A percentile compares a stretch with the other conserved stretches of the same genome.
phyloP scores from a whole-genome alignment of 1,140 invertebrate species.

The Paralvinella palmiformis region DNA sequence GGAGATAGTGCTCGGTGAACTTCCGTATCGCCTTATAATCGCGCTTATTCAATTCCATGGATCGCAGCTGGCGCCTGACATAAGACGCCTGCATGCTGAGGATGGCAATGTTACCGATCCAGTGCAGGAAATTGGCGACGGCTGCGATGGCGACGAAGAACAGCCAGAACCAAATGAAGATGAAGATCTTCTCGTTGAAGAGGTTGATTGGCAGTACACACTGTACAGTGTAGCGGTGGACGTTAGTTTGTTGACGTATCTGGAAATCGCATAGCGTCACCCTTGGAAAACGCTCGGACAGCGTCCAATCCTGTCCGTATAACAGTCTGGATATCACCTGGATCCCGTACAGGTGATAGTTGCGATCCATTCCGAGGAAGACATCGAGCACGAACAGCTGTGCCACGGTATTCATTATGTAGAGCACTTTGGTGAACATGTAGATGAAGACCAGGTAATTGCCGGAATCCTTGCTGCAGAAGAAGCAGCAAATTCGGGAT shows the following conservation, averaged over 20 bases:
- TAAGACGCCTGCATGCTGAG: constrained; percentile 6
- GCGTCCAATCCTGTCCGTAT: constrained; percentile 14
- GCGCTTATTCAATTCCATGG: background rate
- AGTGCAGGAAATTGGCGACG: constrained; percentile 10
- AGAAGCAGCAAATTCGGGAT: constrained; percentile 13
- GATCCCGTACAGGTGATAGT: constrained; percentile 25
- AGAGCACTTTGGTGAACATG: constrained; percentile 25
- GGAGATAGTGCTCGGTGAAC: constrained; percentile 21
- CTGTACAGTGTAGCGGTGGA: constrained; percentile 30
- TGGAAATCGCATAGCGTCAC: constrained; percentile 29
- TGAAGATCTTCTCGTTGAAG: constrained; percentile 46
- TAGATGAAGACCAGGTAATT: constrained; percentile 25
- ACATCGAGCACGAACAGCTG: constrained; percentile 30
- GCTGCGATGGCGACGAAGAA: constrained; percentile 23
- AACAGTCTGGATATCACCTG: constrained; percentile 22
- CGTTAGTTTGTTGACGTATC: constrained; percentile 27
- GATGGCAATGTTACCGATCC: constrained; percentile 1
- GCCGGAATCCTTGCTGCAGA: constrained; percentile 19
- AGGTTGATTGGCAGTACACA: constrained; percentile 32
- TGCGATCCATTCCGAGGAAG: constrained; percentile 20
- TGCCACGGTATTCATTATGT: constrained; percentile 25
- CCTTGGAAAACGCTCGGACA: constrained; percentile 25
- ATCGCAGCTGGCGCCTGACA: constrained; percentile 1
- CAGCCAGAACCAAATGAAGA: constrained; percentile 45
- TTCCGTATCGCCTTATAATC: constrained; percentile 5